Evolutionary conservation across 2,797 vertebrate genomes (phyloP), one percentile per base, ranked within the genome.

Genomic region (Tenualosa thibaudeaui): DNA sequence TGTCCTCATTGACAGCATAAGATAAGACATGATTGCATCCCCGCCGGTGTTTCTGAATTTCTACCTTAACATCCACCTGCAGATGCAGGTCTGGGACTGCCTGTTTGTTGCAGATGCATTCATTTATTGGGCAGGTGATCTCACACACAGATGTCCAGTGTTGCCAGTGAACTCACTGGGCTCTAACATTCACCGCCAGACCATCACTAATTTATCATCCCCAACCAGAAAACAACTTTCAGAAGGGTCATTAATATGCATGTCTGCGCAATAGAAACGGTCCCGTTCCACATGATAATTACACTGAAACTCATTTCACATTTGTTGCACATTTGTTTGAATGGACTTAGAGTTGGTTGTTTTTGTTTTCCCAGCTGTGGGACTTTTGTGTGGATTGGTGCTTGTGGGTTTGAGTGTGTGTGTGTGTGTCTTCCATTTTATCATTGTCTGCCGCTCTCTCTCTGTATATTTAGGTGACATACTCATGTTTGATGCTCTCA

Each of bases 241-340:
- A 89, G 84, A 87, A 86, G 84, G 24, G 68, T 84, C 84, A 89
- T 89, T 87, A 54, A 88, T 83, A 89, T 53, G 40, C 87, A 88
- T 84, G 81, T 83, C 87, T 88, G 86, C 88, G 83, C 88, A 92
- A 89, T 86, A 65, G 84, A 91, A 89, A 88, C 50, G 46, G 82
- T 83, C 82, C 84, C 53, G 85, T 82, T 86, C 85, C 82, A 75
- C 51, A 78, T 81, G 87, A 89, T 90, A 87, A 91, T 88, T 87
- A 88, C 86, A 83, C 84, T 88, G 75, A 82, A 86, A 87, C 68
- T 83, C 78, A 87, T 87, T 90, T 86, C 83, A 87, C 84, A 62
- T 89, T 90, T 85, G 86, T 87, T 87, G 83, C 86, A 60, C 87
- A 78, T 78, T 22, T 78, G 46, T 62, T 62, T 62, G 58, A 62